Conservation (phyloP, 1,140 invertebrate species). For the Centruroides vittatus region DNA sequence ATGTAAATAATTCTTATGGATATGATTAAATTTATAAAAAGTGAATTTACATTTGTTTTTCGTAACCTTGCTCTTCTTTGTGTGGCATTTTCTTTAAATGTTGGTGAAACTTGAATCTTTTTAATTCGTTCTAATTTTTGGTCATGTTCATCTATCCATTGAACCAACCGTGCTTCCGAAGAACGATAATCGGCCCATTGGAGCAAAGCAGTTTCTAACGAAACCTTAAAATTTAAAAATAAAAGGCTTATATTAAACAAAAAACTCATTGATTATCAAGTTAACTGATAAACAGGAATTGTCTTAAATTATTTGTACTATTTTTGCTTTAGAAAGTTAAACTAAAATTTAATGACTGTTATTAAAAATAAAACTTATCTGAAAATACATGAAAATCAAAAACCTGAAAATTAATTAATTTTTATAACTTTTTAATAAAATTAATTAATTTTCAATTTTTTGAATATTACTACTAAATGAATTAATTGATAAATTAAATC, state of each 20-base stretch:
- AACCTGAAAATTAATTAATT: no score
- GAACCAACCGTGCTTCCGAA: slow-evolving; percentile 73
- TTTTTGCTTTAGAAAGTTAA: no score
- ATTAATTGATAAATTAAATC: no score
- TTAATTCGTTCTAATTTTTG: slow-evolving; percentile 85
- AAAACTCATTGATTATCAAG: no score
- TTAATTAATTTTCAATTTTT: no score
- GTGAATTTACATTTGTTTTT: slow-evolving; percentile 14
- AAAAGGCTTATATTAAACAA: background rate
- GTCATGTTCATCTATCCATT: slow-evolving; percentile 91
- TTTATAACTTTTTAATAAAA: no score
- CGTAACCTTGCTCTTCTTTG: slow-evolving; percentile 10
- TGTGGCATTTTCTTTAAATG: slow-evolving; percentile 12
- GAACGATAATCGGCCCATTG: slow-evolving; percentile 94
- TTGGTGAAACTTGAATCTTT: slow-evolving; percentile 30
- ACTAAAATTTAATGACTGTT: no score
- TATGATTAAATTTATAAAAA: background rate
- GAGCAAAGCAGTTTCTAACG: slow-evolving; percentile 74
- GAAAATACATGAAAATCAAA: no score
- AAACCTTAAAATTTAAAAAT: slow-evolving; percentile 35
- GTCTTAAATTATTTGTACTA: no score
- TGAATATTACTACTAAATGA: no score
- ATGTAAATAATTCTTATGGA: background rate
- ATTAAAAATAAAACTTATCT: no score
- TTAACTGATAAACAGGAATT: no score